A percentile compares a stretch with the other conserved stretches of the same genome.
Conservation (phyloP, 1,140 invertebrate species). For the Lycorma delicatula region DNA sequence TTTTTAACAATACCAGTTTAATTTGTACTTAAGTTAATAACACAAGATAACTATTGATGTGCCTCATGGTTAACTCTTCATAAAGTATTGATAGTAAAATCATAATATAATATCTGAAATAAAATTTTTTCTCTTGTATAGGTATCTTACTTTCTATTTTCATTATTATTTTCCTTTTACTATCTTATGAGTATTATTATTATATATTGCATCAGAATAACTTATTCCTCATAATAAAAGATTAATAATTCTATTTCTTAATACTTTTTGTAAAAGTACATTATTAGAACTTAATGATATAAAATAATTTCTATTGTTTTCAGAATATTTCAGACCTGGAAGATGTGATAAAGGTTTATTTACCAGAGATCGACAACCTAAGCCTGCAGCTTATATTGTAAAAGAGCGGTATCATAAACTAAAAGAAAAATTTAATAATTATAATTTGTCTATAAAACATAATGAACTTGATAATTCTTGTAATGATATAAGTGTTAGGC, state of each 20-base stretch:
- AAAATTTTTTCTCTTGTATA: too few relatives aligned
- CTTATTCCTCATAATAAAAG: not conserved
- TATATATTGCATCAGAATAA: not conserved
- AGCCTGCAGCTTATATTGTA: conserved; percentile 46
- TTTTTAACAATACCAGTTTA: too few relatives aligned
- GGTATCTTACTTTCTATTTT: too few relatives aligned
- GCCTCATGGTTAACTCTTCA: too few relatives aligned
- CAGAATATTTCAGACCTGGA: conserved; percentile 46
- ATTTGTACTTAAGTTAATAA: too few relatives aligned
- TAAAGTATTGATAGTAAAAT: too few relatives aligned
- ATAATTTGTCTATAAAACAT: too few relatives aligned
- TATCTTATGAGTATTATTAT: not conserved
- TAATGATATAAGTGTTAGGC: too few relatives aligned
- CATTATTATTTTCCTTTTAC: not conserved
- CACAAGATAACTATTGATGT: too few relatives aligned
- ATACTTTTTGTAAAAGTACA: not conserved
- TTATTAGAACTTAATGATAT: conserved; percentile 1
- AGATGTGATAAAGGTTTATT: conserved; percentile 58
- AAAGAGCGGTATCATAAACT: conserved; percentile 37
- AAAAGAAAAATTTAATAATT: conserved; percentile 6
- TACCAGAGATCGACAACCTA: conserved; percentile 53
- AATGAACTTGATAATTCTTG: too few relatives aligned
- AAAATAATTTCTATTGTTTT: conserved; percentile 18
- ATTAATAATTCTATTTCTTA: not conserved
- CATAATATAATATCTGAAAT: too few relatives aligned